These are phyloP conservation scores for Procambarus virginalis DNA, from an alignment of 1,140 invertebrate genomes.

Conservation along the genomic window DNA sequence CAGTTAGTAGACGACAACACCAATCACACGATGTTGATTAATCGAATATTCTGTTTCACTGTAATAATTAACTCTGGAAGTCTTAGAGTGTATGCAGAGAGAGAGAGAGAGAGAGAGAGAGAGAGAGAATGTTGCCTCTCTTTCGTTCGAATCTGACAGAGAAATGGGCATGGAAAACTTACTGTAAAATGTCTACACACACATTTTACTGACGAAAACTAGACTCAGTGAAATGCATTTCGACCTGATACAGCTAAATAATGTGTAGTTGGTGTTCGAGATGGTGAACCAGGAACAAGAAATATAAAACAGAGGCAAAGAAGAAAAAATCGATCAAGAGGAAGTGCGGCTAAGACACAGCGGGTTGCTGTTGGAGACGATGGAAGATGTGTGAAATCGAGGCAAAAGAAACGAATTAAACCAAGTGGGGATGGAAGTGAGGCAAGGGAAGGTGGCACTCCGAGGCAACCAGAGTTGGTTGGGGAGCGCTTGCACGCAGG, in stretches of 20 bases:
- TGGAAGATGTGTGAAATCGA: background rate
- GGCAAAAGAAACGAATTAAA: background rate
- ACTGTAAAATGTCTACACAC: too few relatives aligned
- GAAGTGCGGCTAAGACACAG: background rate
- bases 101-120: slow-evolving; percentile 17
- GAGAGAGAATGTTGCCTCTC: too few relatives aligned
- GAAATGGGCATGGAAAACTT: too few relatives aligned
- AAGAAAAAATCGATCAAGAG: background rate
- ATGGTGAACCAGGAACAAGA: too few relatives aligned
- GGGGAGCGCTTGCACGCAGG: slow-evolving; percentile 10
- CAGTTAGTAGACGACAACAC: slow-evolving; percentile 24
- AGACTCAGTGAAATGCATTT: too few relatives aligned
- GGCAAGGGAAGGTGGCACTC: background rate
- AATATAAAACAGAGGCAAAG: too few relatives aligned
- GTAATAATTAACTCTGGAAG: background rate
- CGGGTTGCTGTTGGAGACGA: too few relatives aligned
- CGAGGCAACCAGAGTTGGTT: slow-evolving; percentile 2
- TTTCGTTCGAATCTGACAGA: too few relatives aligned
- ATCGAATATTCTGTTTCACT: slow-evolving; percentile 10
- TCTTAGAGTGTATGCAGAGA: background rate
- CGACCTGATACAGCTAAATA: too few relatives aligned
- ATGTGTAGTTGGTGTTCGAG: too few relatives aligned
- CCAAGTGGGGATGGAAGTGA: background rate
- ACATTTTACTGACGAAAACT: too few relatives aligned
- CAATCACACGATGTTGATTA: background rate